A percentile compares a stretch with the other conserved stretches of the same genome.
Evolutionary conservation across 2,113 vertebrate genomes (phyloP).

Genomic region (Corydoras maculifer): DNA sequence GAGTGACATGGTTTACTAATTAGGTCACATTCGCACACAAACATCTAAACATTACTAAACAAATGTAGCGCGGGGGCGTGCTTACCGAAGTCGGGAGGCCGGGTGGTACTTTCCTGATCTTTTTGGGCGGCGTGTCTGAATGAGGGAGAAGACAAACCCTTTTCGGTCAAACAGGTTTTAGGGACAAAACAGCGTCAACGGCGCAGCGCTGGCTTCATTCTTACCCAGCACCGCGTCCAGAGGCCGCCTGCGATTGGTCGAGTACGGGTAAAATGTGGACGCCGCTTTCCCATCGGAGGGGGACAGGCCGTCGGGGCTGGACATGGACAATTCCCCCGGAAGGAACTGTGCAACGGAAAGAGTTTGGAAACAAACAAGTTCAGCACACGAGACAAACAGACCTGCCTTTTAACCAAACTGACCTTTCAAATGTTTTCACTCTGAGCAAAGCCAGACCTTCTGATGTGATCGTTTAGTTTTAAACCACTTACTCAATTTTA

Average conservation of each 20-base stretch:
- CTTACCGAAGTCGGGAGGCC: slow-evolving; percentile 89
- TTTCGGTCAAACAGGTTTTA: background rate
- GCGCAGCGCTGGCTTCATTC: slow-evolving; percentile 24
- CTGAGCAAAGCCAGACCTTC: too few relatives aligned
- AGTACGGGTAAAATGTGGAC: slow-evolving; percentile 80
- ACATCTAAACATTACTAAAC: slow-evolving; percentile 8
- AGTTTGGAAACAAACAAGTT: background rate
- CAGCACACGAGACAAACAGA: background rate
- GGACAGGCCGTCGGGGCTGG: slow-evolving; percentile 75
- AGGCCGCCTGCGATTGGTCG: slow-evolving; percentile 74
- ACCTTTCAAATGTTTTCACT: too few relatives aligned
- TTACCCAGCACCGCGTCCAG: slow-evolving; percentile 78
- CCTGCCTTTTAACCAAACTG: too few relatives aligned
- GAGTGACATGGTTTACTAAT: slow-evolving; percentile 20
- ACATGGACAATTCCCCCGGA: slow-evolving; percentile 75
- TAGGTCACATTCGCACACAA: slow-evolving; percentile 27
- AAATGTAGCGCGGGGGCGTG: too few relatives aligned
- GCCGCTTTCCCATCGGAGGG: slow-evolving; percentile 75
- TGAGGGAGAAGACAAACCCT: background rate
- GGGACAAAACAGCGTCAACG: too few relatives aligned
- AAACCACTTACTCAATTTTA: too few relatives aligned
- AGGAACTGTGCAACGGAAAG: slow-evolving; percentile 67
- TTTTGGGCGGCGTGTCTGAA: slow-evolving; percentile 86
- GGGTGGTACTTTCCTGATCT: slow-evolving; percentile 91
- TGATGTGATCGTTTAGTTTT: too few relatives aligned